These are phyloP conservation scores for Paramormyrops hopkinsi DNA, from an alignment of 2,797 vertebrate genomes.

Conservation along the genomic window DNA sequence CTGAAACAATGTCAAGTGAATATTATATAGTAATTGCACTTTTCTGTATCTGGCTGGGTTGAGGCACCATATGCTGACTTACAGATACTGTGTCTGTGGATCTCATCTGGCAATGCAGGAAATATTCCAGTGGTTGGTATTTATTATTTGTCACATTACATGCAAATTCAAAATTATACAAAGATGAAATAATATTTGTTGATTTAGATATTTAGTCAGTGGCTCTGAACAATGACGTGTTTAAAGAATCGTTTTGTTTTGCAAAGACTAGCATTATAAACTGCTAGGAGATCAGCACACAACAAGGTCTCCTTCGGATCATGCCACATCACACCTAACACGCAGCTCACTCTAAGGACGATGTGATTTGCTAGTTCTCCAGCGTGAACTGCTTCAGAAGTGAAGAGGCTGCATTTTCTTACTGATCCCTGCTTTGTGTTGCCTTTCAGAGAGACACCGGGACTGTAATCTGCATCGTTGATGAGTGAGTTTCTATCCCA, in stretches of 20 bases:
- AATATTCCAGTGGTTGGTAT: neutral
- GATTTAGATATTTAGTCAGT: neutral
- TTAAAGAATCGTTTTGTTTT: neutral
- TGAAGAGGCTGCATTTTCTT: neutral
- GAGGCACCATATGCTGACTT: neutral
- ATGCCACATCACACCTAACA: neutral
- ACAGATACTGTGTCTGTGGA: neutral
- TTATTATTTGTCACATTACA: neutral
- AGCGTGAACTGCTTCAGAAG: neutral
- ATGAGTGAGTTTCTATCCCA: neutral
- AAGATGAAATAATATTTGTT: neutral
- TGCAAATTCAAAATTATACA: neutral
- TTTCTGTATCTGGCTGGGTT: neutral
- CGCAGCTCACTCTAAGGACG: neutral
- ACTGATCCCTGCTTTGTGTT: conserved; percentile 11
- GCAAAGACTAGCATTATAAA: neutral
- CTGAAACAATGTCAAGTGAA: neutral
- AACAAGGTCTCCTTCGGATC: neutral
- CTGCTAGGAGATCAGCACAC: neutral
- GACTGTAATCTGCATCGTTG: neutral
- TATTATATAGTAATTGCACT: neutral
- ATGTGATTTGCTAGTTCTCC: neutral
- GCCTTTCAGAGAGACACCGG: neutral
- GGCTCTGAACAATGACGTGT: neutral
- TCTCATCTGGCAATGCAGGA: neutral